Base-by-base conservation (phyloP, 37 sponge, comb jelly and placozoan species). In the Halichondria panicea region DNA sequence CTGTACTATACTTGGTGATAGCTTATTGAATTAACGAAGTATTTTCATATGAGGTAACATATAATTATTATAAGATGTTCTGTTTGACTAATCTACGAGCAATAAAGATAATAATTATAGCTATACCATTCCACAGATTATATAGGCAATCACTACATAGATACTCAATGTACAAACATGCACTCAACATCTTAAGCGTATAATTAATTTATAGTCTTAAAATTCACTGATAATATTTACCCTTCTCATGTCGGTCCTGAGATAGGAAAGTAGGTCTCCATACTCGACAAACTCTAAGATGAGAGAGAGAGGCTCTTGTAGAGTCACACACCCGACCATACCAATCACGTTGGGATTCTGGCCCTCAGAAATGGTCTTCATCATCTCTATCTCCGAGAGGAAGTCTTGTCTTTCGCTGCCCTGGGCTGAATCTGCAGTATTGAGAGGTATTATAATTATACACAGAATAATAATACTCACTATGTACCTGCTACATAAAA, bases 241-340 rank as follows among this genome's bases (percentile, higher is more conserved):
- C 54, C 67, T 57, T 43, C 39, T 82, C 24, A 77, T 74, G 56
- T 80, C 85, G 34, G 68, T 75, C 31, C 82, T 41, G 13, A 90
- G 72, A 38, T 83, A 90, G 44, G 57, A 36, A 21, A 86, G 63
- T 1, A 90, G 86, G 45, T 90, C 81, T 41, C 91, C 91, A 35
- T 81, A 61, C 36, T 71, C 55, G 3, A 85, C 82, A 55, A 77
- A 85, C 86, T 90, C 91, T 27, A 66, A 74, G 72, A 90, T 66
- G 55, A 90, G 86, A 63, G 72, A 85, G 36, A 90, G 73, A 1
- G 90, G 90, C 68, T 90, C 86, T 66, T 80, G 80, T 43, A 81
- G 38, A 13, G 91, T 85, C 24, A 81, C 81, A 76, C 91, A 90
- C 21, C 86, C 91, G n/a, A 90, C 15, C 74, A 90, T 45, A 43